Conservation (phyloP, 2,888 invertebrate genomes). For the Oscheius sp. region DNA sequence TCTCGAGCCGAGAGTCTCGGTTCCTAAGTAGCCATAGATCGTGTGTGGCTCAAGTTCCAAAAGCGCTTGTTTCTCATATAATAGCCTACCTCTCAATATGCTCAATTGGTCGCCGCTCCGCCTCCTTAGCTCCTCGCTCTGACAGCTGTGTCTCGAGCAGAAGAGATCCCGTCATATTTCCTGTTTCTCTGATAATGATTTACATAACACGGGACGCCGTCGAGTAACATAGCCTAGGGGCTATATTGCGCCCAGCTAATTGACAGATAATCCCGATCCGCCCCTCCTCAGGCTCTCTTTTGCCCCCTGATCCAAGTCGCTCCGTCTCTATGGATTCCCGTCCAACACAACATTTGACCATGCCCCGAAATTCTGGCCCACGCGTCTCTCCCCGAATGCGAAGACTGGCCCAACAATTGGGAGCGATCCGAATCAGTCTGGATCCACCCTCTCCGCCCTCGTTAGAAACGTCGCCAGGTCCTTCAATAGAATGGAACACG, state of each 20-base stretch:
- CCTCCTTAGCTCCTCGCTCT: neutral
- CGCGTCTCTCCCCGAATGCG: slow-evolving; percentile 54
- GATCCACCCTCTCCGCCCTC: slow-evolving; percentile 60
- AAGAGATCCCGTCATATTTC: slow-evolving; percentile 6
- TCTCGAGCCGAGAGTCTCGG: too few relatives aligned
- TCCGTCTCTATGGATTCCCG: slow-evolving; percentile 33
- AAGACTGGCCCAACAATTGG: slow-evolving; percentile 64
- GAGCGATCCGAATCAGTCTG: slow-evolving; percentile 65
- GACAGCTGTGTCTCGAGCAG: slow-evolving; percentile 12
- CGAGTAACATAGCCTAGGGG: neutral
- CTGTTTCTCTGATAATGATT: slow-evolving; percentile 19
- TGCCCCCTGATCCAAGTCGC: neutral
- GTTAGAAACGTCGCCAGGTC: slow-evolving; percentile 42
- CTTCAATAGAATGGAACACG: neutral
- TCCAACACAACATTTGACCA: neutral
- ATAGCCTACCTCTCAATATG: neutral
- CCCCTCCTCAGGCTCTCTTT: slow-evolving; percentile 13
- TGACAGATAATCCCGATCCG: slow-evolving; percentile 30
- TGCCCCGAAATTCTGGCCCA: slow-evolving; percentile 11
- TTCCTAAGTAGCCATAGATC: too few relatives aligned
- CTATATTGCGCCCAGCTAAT: slow-evolving; percentile 31
- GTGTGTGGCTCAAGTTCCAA: neutral
- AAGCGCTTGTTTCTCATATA: neutral
- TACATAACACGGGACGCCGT: neutral
- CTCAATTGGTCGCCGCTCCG: slow-evolving; percentile 9